These are phyloP conservation scores for Gymnocephalus cernua DNA, from an alignment of 2,113 vertebrate species.

Conservation along the genomic window DNA sequence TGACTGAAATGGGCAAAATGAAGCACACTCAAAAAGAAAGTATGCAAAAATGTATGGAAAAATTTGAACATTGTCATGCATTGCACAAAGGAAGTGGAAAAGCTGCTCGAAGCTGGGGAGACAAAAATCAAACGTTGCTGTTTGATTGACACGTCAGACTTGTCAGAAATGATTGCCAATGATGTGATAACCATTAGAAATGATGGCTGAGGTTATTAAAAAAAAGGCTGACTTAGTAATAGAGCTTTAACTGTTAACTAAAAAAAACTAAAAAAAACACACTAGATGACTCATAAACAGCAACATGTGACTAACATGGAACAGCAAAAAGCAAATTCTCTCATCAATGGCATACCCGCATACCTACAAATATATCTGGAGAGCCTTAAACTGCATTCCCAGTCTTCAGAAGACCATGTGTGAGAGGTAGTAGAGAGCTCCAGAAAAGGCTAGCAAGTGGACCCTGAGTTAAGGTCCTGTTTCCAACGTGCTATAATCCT, in stretches of 20 bases:
- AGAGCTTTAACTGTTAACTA: background rate
- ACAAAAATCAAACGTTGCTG: background rate
- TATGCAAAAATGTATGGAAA: no score
- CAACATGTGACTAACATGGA: background rate
- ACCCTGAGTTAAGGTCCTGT: background rate
- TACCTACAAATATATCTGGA: no score
- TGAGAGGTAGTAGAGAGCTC: background rate
- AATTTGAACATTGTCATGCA: no score
- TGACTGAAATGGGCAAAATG: background rate
- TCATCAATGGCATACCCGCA: background rate
- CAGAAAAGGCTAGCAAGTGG: background rate
- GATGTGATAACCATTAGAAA: background rate
- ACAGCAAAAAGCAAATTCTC: background rate
- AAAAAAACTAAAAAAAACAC: no score
- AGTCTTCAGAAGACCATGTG: background rate
- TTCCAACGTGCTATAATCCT: background rate
- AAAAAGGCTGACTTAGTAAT: background rate
- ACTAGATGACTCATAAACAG: background rate
- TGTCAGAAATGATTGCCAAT: background rate
- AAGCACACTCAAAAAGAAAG: background rate
- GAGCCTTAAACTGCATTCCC: background rate
- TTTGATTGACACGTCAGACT: background rate
- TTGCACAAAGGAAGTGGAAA: background rate
- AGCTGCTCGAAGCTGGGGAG: background rate
- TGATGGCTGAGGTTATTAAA: background rate